Base-by-base conservation (phyloP, 2,113 vertebrate genomes). In the Scytalopus superciliaris region DNA sequence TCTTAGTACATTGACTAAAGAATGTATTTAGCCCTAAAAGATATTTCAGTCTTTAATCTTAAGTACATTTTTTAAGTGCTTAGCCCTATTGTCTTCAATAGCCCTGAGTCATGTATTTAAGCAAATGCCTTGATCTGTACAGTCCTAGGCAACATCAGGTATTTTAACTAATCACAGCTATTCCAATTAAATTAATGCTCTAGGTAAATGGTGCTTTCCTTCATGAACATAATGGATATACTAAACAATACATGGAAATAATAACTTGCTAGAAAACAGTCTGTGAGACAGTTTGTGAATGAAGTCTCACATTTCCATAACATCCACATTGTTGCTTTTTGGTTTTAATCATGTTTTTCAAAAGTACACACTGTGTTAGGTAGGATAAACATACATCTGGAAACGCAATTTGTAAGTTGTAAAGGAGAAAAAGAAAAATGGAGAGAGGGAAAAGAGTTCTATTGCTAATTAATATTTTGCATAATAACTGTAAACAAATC, bases 161-260 rank as follows among this genome's bases (percentile, higher is more conserved):
- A 35, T 89, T 92, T 83, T 50, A 94, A 42, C 21, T 90, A 85
- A 88, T 89, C 59, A 80, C 10, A 63, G 42, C 35, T 76, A 63
- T 45, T 85, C 72, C 45, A 81, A 67, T 78, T 77, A 74, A 93
- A 94, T 91, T 88, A 93, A 80, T 70, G 78, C 27, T 63, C 39
- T 37, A 53, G 19, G 64, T 86, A 95, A 92, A 94, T 81, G 44
- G n/a, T 83, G 75, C 39, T 72, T 73, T 64, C 44, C 9, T 89
- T 87, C 62, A 83, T 80, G 25, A 88, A 49, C 37, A 52, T 56
- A 75, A 82, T 28, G 19, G 87, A 90, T 37, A 62, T 6, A 82
- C 2, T 39, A 68, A 80, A 52, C 13, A 57, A 45, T 69, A 70
- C 1, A 4, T 49, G 42, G 60, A 68, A 77, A 88, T 55, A 70